Conservation (phyloP, 2,113 vertebrate genomes). For the Morone saxatilis region DNA sequence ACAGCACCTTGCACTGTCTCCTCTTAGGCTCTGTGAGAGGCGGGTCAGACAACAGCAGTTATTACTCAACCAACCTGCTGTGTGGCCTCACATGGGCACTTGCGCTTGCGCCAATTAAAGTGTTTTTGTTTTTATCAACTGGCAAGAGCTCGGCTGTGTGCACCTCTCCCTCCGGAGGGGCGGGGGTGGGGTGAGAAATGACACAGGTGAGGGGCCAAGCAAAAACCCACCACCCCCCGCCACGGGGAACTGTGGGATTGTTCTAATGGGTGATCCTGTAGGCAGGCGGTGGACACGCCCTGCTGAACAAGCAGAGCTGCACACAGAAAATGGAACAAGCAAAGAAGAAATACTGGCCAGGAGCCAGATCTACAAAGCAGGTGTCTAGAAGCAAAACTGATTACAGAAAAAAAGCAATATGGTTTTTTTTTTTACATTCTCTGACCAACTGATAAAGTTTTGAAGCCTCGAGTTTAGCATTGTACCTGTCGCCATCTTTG, state of each 20-base stretch:
- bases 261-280: slow-evolving; percentile 30
- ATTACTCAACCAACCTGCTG: slow-evolving; percentile 23
- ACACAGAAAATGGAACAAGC: background rate
- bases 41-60: background rate
- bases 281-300: slow-evolving; percentile 30
- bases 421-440: too few relatives aligned
- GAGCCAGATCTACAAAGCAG: too few relatives aligned
- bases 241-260: background rate
- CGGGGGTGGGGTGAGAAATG: background rate
- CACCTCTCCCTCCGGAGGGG: background rate
- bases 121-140: background rate
- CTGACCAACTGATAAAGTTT: too few relatives aligned
- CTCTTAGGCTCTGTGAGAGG: slow-evolving; percentile 87
- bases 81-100: background rate
- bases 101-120: background rate
- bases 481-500: too few relatives aligned
- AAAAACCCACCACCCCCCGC: background rate
- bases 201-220: background rate
- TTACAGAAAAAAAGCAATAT: too few relatives aligned
- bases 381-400: too few relatives aligned
- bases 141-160: background rate
- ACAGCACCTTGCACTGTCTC: slow-evolving; percentile 91
- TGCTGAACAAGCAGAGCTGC: slow-evolving; percentile 47
- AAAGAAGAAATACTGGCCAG: too few relatives aligned
- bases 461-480: too few relatives aligned